A percentile compares a stretch with the other conserved stretches of the same genome.
phyloP scores from a whole-genome alignment of 1,140 invertebrate genomes.

The Bilobella aurantiaca region DNA sequence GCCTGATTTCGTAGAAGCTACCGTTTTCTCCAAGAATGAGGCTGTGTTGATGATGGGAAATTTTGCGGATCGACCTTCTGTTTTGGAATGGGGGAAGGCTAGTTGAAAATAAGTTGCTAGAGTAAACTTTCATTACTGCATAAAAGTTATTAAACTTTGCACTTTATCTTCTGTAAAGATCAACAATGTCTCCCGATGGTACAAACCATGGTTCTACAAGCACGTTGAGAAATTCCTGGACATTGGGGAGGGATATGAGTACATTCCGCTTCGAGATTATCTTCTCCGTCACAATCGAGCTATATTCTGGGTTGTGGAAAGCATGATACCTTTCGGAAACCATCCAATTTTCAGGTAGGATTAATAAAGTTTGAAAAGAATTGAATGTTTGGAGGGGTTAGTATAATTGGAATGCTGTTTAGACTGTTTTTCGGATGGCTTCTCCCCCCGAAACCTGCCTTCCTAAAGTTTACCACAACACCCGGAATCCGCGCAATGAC shows the following conservation, averaged over 20 bases:
- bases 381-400: no score
- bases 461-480: conserved; percentile 48
- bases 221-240: conserved; percentile 47
- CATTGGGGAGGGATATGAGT: conserved; percentile 43
- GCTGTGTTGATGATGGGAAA: conserved; percentile 48
- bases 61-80: conserved; percentile 41
- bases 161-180: no score
- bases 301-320: conserved; percentile 51
- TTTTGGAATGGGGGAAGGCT: conserved; percentile 29
- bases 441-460: conserved; percentile 45
- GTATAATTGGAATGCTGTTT: no score
- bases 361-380: no score
- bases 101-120: not conserved
- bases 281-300: conserved; percentile 46
- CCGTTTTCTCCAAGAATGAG: conserved; percentile 44
- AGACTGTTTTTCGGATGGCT: conserved; percentile 41
- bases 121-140: no score
- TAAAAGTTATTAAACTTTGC: no score
- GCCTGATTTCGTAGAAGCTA: conserved; percentile 48
- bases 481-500: conserved; percentile 47
- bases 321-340: conserved; percentile 46
- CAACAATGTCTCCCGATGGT: conserved; percentile 45
- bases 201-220: conserved; percentile 56
- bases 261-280: conserved; percentile 48
- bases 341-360: conserved; percentile 37